Percentiles rank a stretch among this genome's conserved stretches.
These are phyloP conservation scores for silkworm (Bombyx mori) DNA, from an alignment of 1,140 invertebrate species.

Conservation along the genomic window DNA sequence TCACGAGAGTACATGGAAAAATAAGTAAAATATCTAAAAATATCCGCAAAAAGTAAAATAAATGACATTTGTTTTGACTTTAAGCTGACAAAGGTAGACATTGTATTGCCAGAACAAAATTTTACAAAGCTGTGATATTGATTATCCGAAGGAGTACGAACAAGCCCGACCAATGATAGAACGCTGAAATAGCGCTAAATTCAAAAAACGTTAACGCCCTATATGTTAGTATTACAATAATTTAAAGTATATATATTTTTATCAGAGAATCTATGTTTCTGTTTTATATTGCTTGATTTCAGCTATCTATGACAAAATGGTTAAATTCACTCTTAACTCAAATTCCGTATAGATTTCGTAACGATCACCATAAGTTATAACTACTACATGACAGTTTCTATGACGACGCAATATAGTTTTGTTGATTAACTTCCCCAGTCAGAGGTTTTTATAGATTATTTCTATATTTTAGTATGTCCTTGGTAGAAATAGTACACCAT, in stretches of 20 bases:
- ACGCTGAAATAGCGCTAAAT: too few relatives aligned
- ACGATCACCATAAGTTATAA: too few relatives aligned
- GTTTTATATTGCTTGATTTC: too few relatives aligned
- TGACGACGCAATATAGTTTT: slow-evolving; percentile 4
- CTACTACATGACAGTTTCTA: slow-evolving; percentile 3
- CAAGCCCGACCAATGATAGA: too few relatives aligned
- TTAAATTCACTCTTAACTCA: too few relatives aligned
- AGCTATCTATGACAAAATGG: too few relatives aligned
- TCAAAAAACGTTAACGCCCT: too few relatives aligned
- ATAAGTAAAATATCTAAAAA: slow-evolving; percentile 33
- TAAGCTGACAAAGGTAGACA: slow-evolving; percentile 4
- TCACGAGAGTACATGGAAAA: slow-evolving; percentile 27
- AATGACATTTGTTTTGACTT: slow-evolving; percentile 25
- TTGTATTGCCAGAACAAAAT: slow-evolving; percentile 4
- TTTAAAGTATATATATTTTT: too few relatives aligned
- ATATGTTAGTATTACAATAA: too few relatives aligned
- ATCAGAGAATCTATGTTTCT: too few relatives aligned
- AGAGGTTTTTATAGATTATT: slow-evolving; percentile 1
- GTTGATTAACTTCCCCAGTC: not conserved
- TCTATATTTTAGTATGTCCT: slow-evolving; percentile 28
- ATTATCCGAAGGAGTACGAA: too few relatives aligned
- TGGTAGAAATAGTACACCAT: slow-evolving; percentile 50
- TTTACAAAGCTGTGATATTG: not conserved
- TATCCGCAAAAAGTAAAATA: slow-evolving; percentile 21
- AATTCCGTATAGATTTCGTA: too few relatives aligned